Percentiles rank a stretch among this genome's conserved stretches.
phyloP scores from a whole-genome alignment of 2,113 vertebrate genomes.

The Corydoras sp. region DNA sequence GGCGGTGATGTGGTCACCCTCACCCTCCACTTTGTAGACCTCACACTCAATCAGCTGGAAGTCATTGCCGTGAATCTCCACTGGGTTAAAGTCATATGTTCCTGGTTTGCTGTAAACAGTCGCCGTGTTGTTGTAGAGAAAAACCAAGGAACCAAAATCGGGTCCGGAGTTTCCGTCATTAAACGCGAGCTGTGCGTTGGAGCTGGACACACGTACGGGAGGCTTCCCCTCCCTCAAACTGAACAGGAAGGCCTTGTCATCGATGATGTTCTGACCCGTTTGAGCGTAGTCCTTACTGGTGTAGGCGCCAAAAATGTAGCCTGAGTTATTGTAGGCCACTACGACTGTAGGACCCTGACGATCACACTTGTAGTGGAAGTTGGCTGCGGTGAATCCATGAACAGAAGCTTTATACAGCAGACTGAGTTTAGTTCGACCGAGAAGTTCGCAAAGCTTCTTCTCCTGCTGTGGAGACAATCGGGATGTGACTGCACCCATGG shows the following conservation, averaged over 20 bases:
- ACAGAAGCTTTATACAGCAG: slow-evolving; percentile 58
- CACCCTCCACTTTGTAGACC: slow-evolving; percentile 59
- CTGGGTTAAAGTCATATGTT: slow-evolving; percentile 36
- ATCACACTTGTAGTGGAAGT: slow-evolving; percentile 57
- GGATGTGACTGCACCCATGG: slow-evolving; percentile 33
- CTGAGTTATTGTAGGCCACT: slow-evolving; percentile 56
- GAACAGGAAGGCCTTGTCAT: slow-evolving; percentile 58
- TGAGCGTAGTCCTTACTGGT: slow-evolving; percentile 45
- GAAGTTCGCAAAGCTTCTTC: slow-evolving; percentile 34
- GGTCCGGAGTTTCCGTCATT: slow-evolving; percentile 28
- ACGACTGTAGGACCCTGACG: slow-evolving; percentile 48
- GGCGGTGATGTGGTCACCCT: background rate
- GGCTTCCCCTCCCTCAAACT: slow-evolving; percentile 32
- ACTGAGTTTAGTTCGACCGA: slow-evolving; percentile 42
- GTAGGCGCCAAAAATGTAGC: slow-evolving; percentile 58
- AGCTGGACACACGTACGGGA: slow-evolving; percentile 24
- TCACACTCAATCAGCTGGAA: slow-evolving; percentile 54
- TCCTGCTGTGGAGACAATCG: slow-evolving; percentile 38
- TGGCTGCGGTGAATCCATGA: slow-evolving; percentile 39
- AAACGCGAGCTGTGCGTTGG: slow-evolving; percentile 18
- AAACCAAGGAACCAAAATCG: slow-evolving; percentile 44
- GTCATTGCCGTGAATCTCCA: slow-evolving; percentile 50
- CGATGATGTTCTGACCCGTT: slow-evolving; percentile 23
- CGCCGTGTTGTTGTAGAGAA: slow-evolving; percentile 12
- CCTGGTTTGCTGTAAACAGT: slow-evolving; percentile 23